Conservation (phyloP, 2,888 invertebrate species). For the Acanthosepion lycidas region DNA sequence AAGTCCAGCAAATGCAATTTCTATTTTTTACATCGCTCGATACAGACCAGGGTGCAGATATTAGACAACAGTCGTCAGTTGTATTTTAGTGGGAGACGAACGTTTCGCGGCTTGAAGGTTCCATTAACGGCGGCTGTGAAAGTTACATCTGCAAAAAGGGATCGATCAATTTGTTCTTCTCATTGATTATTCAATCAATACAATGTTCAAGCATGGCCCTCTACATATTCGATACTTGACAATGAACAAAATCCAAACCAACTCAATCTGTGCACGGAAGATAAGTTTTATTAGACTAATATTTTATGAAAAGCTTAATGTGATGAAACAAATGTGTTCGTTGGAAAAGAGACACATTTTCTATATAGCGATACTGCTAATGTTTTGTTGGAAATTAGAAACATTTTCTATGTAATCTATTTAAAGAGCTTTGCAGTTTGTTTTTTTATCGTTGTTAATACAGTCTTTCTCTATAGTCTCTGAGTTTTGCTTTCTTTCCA, state of each 20-base stretch:
- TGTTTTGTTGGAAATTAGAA: not conserved
- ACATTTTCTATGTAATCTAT: not conserved
- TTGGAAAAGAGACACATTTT: not conserved
- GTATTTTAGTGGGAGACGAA: no score
- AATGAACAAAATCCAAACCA: not conserved
- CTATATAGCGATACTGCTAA: not conserved
- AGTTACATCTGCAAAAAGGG: not conserved
- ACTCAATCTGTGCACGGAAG: not conserved
- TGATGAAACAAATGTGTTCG: not conserved
- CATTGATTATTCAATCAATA: constrained; percentile 15
- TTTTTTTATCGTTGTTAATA: not conserved
- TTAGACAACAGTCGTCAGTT: no score
- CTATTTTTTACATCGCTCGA: no score
- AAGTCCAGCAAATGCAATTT: no score
- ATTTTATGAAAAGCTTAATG: not conserved
- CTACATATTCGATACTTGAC: not conserved
- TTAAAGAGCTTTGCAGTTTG: not conserved
- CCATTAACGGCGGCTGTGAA: not conserved
- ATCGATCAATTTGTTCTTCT: not conserved
- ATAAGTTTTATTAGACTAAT: not conserved
- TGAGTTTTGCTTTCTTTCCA: no score
- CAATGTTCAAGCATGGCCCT: not conserved
- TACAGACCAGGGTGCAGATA: no score
- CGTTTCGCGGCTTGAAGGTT: not conserved
- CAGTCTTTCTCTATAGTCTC: no score